Base-by-base conservation (phyloP, 1,140 invertebrate genomes). In the Drosophila dunni region DNA sequence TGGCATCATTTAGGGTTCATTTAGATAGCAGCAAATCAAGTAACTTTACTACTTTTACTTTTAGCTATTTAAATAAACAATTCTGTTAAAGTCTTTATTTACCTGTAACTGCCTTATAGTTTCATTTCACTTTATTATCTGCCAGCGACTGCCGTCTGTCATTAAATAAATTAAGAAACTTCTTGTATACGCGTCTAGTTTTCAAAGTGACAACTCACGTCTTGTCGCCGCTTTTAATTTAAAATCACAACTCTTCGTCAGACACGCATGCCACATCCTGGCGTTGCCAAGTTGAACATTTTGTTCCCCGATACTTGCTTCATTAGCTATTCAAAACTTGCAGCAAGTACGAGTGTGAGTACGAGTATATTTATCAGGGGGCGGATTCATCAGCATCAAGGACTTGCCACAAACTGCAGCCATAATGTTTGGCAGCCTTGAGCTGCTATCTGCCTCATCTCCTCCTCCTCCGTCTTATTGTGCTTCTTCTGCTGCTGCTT, bases 261-360 rank as follows among this genome's bases (percentile, higher is more conserved):
- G 15, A 8, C 44, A 46, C 44, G 11, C 38, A 9, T 45, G 40
- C 7, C 6, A 24, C 17, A 10, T 8, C 20, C 40, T 45, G 7
- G 17, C 45, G 7, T 45, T 15, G 40, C n/a, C 11, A 29, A 29
- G 24, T 29, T 29, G 40, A 24, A 58, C 13, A 64, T 50, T 40
- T 46, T 54, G 60, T 67, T 50, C 33, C 66, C 60, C 24, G 17
- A 63, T 46, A 63, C 50, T 29, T 48, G 82, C 79, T 88, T 88
- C 82, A 88, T 88, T 85, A 82, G 71, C 79, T 60, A 70, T 84
- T 76, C 81, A 74, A 68, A 72, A 79, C 62, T 80, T 66, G 64
- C 64, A 53, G 24, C 40, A 11, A 33, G 64, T 34, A 40, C 20
- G 7, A 70, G 70, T 81, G 13, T 33, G 7, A 33, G 64, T 34